Conservation (phyloP, 2,113 vertebrate species). For the Sterna hirundo region DNA sequence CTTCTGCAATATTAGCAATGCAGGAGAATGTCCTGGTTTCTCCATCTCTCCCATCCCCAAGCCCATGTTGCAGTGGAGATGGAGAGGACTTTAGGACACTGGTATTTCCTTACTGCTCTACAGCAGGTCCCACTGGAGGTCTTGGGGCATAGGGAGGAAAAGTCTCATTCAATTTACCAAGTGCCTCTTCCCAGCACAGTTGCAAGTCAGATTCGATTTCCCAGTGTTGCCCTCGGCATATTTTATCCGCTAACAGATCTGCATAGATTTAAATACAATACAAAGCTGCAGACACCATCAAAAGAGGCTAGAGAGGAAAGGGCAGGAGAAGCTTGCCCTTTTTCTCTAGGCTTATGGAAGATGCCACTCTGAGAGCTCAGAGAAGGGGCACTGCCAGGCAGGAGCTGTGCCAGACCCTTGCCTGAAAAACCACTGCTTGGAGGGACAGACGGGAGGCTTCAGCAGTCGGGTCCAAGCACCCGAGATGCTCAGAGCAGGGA, state of each 20-base stretch:
- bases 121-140: not conserved
- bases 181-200: not conserved
- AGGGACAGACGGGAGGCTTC: not conserved
- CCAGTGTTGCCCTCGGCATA: not conserved
- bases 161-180: not conserved
- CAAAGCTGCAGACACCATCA: not conserved
- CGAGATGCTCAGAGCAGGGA: not conserved
- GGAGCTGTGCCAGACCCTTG: not conserved
- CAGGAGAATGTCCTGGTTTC: not conserved
- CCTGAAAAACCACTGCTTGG: not conserved
- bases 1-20: not conserved
- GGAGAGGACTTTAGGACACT: not conserved
- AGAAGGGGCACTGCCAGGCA: not conserved
- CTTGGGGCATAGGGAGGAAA: not conserved
- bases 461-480: not conserved
- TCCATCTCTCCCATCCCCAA: not conserved
- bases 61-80: not conserved
- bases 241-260: not conserved
- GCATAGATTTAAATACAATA: slow-evolving; percentile 10
- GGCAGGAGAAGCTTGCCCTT: not conserved
- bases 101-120: not conserved
- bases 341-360: not conserved
- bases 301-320: not conserved
- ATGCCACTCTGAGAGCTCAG: fast-evolving
- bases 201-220: not conserved